Conservation (phyloP, 2,113 vertebrate genomes). For the Calcarius ornatus region DNA sequence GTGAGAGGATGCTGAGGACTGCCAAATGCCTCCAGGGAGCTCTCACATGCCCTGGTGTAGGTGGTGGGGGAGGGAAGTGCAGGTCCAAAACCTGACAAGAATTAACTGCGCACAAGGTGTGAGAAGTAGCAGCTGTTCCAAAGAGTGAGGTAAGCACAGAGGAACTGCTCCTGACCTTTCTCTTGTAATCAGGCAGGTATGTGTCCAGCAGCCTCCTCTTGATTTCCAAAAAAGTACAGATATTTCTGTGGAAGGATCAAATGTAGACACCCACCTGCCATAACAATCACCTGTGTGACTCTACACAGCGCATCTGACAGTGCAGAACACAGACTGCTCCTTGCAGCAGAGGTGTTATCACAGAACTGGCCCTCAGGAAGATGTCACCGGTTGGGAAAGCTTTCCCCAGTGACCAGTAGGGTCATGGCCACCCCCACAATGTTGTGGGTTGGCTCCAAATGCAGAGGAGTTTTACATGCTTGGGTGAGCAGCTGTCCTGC, state of each 20-base stretch:
- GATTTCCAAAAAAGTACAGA: background rate
- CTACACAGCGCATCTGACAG: background rate
- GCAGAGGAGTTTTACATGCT: background rate
- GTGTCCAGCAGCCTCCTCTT: background rate
- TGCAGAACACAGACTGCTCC: background rate
- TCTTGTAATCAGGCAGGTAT: background rate
- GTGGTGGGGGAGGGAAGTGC: background rate
- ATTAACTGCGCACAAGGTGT: background rate
- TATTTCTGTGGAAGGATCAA: background rate
- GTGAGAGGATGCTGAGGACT: background rate
- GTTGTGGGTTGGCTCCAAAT: background rate
- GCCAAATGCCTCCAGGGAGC: background rate
- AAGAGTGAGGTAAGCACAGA: background rate
- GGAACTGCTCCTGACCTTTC: background rate
- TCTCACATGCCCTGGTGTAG: background rate
- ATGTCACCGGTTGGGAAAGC: background rate
- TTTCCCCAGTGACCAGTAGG: background rate
- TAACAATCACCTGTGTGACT: background rate
- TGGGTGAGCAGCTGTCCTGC: background rate
- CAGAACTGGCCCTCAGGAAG: background rate
- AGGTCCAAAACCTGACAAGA: background rate
- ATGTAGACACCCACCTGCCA: background rate
- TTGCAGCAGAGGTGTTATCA: background rate
- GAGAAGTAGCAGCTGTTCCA: constrained; percentile 21
- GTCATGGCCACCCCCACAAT: background rate